These are phyloP conservation scores for Chelon auratus DNA, from an alignment of 2,797 vertebrate genomes.

Conservation along the genomic window DNA sequence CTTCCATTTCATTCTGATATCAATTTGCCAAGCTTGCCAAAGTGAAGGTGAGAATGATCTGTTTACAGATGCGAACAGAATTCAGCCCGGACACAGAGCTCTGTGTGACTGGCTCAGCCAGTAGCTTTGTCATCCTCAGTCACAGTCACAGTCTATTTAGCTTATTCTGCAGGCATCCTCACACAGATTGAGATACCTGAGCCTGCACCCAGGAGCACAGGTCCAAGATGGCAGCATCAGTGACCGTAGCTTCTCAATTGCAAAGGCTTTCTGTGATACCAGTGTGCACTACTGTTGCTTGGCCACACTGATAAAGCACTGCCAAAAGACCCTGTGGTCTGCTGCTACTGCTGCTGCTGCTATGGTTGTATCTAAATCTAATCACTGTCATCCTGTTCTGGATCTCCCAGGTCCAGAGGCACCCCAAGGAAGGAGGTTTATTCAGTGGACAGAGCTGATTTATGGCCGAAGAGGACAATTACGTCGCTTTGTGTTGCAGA, in stretches of 20 bases:
- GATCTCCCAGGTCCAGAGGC: slow-evolving; percentile 61
- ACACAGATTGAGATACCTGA: slow-evolving; percentile 56
- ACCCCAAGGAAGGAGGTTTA: slow-evolving; percentile 43
- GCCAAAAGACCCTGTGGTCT: slow-evolving; percentile 41
- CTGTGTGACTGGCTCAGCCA: slow-evolving; percentile 58
- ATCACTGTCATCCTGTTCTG: slow-evolving; percentile 65
- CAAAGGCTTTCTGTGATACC: slow-evolving; percentile 43
- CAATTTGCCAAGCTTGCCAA: slow-evolving; percentile 44
- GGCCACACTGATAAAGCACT: slow-evolving; percentile 49
- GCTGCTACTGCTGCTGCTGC: slow-evolving; percentile 30
- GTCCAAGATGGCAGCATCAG: slow-evolving; percentile 32
- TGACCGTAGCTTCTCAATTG: slow-evolving; percentile 40
- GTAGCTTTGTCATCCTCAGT: slow-evolving; percentile 51
- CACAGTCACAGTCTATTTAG: slow-evolving; percentile 58
- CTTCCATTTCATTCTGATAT: slow-evolving; percentile 47
- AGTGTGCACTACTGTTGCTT: slow-evolving; percentile 37
- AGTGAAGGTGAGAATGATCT: slow-evolving; percentile 59
- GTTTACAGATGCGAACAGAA: slow-evolving; percentile 61
- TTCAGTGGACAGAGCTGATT: slow-evolving; percentile 57
- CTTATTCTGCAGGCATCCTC: slow-evolving; percentile 56
- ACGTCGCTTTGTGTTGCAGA: slow-evolving; percentile 39
- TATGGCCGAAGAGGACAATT: slow-evolving; percentile 40
- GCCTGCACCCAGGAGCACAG: slow-evolving; percentile 27
- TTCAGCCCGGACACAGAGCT: slow-evolving; percentile 41
- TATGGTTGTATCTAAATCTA: slow-evolving; percentile 63